phyloP scores from a whole-genome alignment of 2,888 invertebrate genomes.

The Parnassius orleans region DNA sequence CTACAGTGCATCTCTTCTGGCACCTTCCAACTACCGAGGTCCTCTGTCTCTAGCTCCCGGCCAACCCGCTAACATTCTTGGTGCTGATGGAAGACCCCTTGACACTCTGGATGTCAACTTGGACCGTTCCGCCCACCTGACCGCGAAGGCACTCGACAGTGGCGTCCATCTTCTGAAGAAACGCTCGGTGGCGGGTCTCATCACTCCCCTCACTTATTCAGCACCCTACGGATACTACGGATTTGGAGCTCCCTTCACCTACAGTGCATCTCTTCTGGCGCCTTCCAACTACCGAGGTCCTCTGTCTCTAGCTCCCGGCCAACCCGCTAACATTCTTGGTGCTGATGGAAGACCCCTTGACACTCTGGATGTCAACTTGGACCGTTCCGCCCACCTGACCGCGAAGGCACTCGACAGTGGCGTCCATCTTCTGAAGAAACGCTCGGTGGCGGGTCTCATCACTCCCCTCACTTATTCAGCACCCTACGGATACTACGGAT shows the following conservation, averaged over 20 bases:
- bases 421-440: too few species aligned
- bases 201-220: too few species aligned
- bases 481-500: slow-evolving; percentile 29
- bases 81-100: slow-evolving; percentile 66
- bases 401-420: too few species aligned
- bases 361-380: slow-evolving; percentile 71
- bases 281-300: slow-evolving; percentile 59
- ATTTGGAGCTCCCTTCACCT: too few species aligned
- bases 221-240: too few species aligned
- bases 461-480: slow-evolving; percentile 53
- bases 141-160: slow-evolving; percentile 59
- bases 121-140: slow-evolving; percentile 67
- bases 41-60: slow-evolving; percentile 68
- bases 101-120: slow-evolving; percentile 71
- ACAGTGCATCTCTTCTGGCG: slow-evolving; percentile 45
- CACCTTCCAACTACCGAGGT: slow-evolving; percentile 58
- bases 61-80: slow-evolving; percentile 69
- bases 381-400: slow-evolving; percentile 58
- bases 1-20: slow-evolving; percentile 41
- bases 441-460: slow-evolving; percentile 52
- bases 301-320: slow-evolving; percentile 65
- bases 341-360: slow-evolving; percentile 71
- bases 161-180: slow-evolving; percentile 54
- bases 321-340: slow-evolving; percentile 68
- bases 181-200: slow-evolving; percentile 58